Base-by-base conservation (phyloP, 2,888 invertebrate species). In the Luperina testacea region DNA sequence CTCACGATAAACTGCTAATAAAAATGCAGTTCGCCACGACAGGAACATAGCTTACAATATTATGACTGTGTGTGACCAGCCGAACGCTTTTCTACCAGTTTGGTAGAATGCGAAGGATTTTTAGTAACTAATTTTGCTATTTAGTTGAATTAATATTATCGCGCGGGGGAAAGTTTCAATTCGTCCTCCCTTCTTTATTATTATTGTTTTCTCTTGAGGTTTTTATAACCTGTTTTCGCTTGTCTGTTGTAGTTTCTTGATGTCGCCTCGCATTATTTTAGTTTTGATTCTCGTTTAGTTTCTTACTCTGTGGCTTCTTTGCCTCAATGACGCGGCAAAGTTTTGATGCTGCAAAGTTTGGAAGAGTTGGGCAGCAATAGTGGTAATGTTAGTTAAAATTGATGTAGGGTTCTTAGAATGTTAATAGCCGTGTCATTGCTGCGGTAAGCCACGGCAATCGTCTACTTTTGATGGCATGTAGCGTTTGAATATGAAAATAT, bases 271-370 rank as follows among this genome's bases (percentile, higher is more conserved):
- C 91, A 90, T 91, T 90, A 86, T 92, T 93, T 91, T 86, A 90
- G 90, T 94, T 94, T 94, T 84, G 91, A 93, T 82, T 86, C 82
- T 89, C 86, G 87, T 93, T 93, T 93, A 90, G 87, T 89, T 90
- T 85, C 72, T 83, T 87, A 87, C 82, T 83, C 76, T 81, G 81
- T 84, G 85, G 72, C 53, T 57, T 61, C 24, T 68, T 38, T 77
- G 80, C 74, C 64, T 67, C 80, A 81, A 77, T 86, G 88, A 80
- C 77, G 84, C 77, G 86, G 82, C 42, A 64, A 73, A 51, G 90
- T 91, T 75, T 87, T 87, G 77, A 67, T 65, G 85, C 75, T 80
- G 80, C 67, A n/a, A 70, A 17, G 42, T 69, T 24, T 75, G 68
- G 59, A 32, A 32, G 45, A 65, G 65, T 71, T 57, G 63, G 85